Evolutionary conservation across 2,888 invertebrate genomes (phyloP).

Genomic region (Drosophila nr. perissopoda): DNA sequence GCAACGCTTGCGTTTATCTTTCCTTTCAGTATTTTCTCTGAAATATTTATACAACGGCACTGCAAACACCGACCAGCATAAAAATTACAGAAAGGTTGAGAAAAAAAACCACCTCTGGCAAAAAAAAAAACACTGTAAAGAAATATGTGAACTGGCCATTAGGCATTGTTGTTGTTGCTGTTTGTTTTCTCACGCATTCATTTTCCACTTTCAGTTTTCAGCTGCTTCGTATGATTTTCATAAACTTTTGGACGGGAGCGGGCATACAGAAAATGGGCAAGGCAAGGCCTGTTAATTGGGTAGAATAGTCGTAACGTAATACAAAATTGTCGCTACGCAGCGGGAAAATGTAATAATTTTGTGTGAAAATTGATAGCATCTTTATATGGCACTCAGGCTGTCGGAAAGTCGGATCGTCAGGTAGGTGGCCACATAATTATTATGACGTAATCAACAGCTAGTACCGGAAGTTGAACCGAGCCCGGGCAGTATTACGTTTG

Average conservation of each 20-base stretch:
- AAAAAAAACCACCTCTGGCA: conserved; percentile 5
- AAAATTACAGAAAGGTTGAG: conserved; percentile 42
- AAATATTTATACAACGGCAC: conserved; percentile 67
- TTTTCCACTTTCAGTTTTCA: conserved; percentile 76
- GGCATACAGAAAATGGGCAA: conserved; percentile 36
- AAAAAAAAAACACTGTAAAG: conserved; percentile 15
- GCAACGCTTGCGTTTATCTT: conserved; percentile 54
- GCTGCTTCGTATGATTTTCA: conserved; percentile 63
- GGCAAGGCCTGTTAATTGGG: conserved; percentile 63
- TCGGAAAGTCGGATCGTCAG: conserved; percentile 11
- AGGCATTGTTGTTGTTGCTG: conserved; percentile 56
- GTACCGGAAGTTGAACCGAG: conserved; percentile 58
- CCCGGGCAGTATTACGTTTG: conserved; percentile 12
- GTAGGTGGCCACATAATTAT: conserved; percentile 63
- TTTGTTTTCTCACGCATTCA: conserved; percentile 75
- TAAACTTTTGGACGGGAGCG: conserved; percentile 56
- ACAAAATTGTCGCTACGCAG: conserved; percentile 42
- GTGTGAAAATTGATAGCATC: conserved; percentile 73
- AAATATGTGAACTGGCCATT: conserved; percentile 43
- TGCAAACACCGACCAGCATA: conserved; percentile 64
- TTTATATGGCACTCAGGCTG: conserved; percentile 48
- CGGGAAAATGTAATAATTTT: conserved; percentile 66
- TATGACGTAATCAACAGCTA: conserved; percentile 64
- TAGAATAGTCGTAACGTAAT: conserved; percentile 49
- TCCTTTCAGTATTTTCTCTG: conserved; percentile 44